Conservation (phyloP, 1,140 invertebrate species). For the Heliconius nattereri region DNA sequence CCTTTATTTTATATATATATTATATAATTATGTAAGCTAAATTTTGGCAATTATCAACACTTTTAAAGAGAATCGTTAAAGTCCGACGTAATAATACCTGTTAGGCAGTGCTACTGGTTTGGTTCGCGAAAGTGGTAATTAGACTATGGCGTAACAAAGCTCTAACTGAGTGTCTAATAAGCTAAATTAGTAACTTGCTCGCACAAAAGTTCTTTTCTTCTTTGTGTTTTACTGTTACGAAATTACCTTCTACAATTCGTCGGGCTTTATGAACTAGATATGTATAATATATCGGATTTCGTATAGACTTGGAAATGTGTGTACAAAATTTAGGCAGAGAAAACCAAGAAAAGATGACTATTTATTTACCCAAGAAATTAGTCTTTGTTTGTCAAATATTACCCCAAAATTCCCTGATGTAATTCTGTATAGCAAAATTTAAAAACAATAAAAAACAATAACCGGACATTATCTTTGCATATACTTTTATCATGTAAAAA, state of each 20-base stretch:
- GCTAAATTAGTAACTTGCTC: constrained; percentile 13
- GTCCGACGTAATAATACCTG: not conserved
- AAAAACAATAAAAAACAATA: no score
- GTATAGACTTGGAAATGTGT: no score
- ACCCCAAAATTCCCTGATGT: no score
- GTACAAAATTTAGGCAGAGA: no score
- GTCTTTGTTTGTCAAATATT: no score
- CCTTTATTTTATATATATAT: no score
- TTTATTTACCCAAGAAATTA: no score
- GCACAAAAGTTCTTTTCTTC: constrained; percentile 8
- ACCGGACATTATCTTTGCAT: no score
- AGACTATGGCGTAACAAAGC: constrained; percentile 1
- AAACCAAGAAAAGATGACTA: no score
- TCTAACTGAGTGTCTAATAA: not conserved
- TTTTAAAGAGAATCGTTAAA: not conserved
- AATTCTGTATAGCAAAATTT: no score
- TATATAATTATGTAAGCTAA: not conserved
- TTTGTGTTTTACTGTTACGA: constrained; percentile 15
- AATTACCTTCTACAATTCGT: not conserved
- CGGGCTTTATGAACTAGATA: not conserved
- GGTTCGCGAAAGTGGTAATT: constrained; percentile 18
- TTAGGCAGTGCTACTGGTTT: constrained; percentile 12
- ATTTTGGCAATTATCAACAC: not conserved
- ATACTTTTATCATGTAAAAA: no score
- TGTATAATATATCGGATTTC: not conserved